Evolutionary conservation across 2,797 vertebrate species (phyloP).

Genomic region (Acomys russatus): DNA sequence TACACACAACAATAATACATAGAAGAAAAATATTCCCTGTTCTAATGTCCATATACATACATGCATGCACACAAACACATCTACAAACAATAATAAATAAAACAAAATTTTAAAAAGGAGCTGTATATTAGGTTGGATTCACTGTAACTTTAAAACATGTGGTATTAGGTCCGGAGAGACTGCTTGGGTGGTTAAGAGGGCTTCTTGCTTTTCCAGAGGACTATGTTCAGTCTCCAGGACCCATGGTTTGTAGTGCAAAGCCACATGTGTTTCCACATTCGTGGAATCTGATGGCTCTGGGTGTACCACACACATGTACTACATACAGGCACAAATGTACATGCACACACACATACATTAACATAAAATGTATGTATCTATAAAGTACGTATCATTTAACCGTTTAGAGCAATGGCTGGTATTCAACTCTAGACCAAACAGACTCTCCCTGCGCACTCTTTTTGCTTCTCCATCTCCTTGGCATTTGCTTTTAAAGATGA

Average conservation of each 20-base stretch:
- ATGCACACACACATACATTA: not conserved
- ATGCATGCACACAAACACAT: not conserved
- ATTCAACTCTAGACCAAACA: not conserved
- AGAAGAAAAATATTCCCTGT: not conserved
- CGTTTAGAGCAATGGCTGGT: not conserved
- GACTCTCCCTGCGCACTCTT: accelerated
- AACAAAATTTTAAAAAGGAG: not conserved
- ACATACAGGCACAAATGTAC: not conserved
- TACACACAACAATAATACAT: not conserved
- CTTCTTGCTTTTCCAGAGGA: not conserved
- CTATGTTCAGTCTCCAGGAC: not conserved
- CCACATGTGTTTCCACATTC: not conserved
- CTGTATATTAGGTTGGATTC: not conserved
- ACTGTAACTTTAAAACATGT: not conserved
- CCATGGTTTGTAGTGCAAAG: not conserved
- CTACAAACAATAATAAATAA: not conserved
- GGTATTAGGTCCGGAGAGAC: not conserved
- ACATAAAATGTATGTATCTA: not conserved
- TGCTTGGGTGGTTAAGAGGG: not conserved
- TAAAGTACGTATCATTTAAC: not conserved
- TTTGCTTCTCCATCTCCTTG: not conserved
- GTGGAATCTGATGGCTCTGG: not conserved
- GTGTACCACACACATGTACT: not conserved
- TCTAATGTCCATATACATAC: not conserved
- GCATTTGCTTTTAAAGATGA: not conserved